Base-by-base conservation (phyloP, 2,888 invertebrate genomes). In the Eupithecia dodoneata region DNA sequence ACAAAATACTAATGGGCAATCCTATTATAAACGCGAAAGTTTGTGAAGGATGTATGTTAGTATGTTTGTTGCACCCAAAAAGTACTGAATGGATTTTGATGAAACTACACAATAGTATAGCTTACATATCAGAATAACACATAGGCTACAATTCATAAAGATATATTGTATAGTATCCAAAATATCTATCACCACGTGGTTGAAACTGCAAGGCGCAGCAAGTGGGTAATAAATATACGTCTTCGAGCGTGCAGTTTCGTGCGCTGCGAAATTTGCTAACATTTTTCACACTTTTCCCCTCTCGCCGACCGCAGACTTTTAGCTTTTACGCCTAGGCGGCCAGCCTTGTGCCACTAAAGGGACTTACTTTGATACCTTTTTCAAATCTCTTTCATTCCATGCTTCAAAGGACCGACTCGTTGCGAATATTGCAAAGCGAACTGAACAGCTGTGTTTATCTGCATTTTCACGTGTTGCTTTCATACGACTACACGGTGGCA, bases 341-440 rank as follows among this genome's bases (percentile, higher is more conserved):
- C 18, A 18, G 18, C 18, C 9, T 18, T 18, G 59, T 18, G 18
- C 7, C n/a, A 55, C n/a, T 6, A n/a, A n/a, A 5, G 6, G 55
- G 3, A 15, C n/a, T 4, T 30, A 30, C 30, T 30, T 30, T 30
- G 30, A 30, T 30, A 30, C n/a, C 15, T n/a, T 55, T 59, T 59
- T 42, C 66, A 15, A 42, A 66, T 66, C 63, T 63, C 30, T 30
- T 42, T 42, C 15, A 66, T 15, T 49, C 44, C 30, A 13, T 70
- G 47, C 13, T 49, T 70, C 41, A 66, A 41, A 47, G 55, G 65
- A 65, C 70, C 72, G 70, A 80, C 67, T 84, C 88, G 79, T 76
- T 87, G 92, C 93, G 91, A 91, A 87, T 83, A 75, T 82, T 90
- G 91, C 91, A 82, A 81, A 90, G 93, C 93, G 93, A 94, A 87